Base-by-base conservation (phyloP, 64 coral and sea anemone species). In the Platygyra sinensis region DNA sequence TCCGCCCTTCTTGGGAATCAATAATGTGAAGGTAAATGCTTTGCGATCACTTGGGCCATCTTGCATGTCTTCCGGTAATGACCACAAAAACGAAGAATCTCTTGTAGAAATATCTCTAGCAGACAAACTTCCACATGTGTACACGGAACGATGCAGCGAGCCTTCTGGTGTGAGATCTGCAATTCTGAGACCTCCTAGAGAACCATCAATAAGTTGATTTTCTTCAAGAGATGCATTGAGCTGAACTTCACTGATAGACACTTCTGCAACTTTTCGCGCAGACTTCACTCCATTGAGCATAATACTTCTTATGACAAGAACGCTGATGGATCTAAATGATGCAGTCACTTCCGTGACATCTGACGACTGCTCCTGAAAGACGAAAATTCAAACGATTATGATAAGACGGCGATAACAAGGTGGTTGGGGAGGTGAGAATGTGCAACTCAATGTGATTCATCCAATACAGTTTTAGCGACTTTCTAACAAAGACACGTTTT, bases 101-200 rank as follows among this genome's bases (percentile, higher is more conserved):
- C 93, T 86, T 31, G 60, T 32, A 5, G 90, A 78, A 64, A 88
- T 30, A 61, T 94, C 72, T 54, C 36, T 76, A 32, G 83, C 65
- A 18, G 83, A 78, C 9, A 87, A 20, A 59, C 88, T 89, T 52
- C 95, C 95, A 72, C 95, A 97, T 12, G 78, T 97, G 28, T 88
- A 92, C 49, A 96, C 97, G 52, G 88, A 93, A 10, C 89, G 88
- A 55, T 99, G 94, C 16, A 93, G 57, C n/a, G 91, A 93, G 30
- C 94, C 97, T 69, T 99, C 97, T 62, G 94, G 97, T n/a, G 97
- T 99, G 22, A 99, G 88, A 57, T 99, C 97, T 18, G 86, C 63
- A 38, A 99, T 93, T 85, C 88, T 78, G 39, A 99, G 60, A 29
- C 97, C 97, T 72, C 97, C 97, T 0, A 99, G 85, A 89, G 94